Evolutionary conservation across 2,797 vertebrate species (phyloP).

Genomic region (Pelochelys cantorii): DNA sequence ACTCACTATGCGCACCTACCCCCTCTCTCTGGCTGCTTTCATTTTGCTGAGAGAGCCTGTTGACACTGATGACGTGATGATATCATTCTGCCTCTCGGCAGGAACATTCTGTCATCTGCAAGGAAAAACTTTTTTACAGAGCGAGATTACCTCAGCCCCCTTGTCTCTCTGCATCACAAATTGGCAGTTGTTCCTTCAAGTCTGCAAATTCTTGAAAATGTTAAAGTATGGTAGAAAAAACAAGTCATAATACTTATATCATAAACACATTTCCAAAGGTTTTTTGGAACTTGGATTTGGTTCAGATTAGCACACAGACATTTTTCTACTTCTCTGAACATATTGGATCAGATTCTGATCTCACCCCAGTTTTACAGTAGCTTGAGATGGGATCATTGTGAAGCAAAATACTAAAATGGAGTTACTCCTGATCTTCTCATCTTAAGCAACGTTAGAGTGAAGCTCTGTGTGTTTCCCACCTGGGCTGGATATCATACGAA

Average conservation of each 20-base stretch:
- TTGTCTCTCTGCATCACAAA: neutral
- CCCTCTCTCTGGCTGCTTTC: too few species aligned
- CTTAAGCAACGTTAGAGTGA: neutral
- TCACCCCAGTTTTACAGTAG: neutral
- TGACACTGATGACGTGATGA: too few species aligned
- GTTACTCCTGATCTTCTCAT: neutral
- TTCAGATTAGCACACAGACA: neutral
- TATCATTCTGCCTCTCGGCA: too few species aligned
- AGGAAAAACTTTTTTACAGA: too few species aligned
- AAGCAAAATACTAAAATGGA: neutral
- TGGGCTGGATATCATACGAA: neutral
- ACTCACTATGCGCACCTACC: too few species aligned
- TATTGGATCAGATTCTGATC: neutral
- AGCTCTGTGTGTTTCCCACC: rapidly evolving
- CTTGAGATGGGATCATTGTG: neutral
- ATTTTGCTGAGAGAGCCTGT: too few species aligned
- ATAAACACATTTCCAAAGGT: neutral
- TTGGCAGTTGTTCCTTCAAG: neutral
- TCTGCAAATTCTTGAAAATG: neutral
- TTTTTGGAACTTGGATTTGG: neutral
- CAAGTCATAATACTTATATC: neutral
- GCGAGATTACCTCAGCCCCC: too few species aligned
- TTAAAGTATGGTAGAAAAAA: neutral
- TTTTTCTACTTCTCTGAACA: slow-evolving; percentile 1
- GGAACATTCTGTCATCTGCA: too few species aligned